Conservation (phyloP, 2,113 vertebrate genomes). For the Alces alces region DNA sequence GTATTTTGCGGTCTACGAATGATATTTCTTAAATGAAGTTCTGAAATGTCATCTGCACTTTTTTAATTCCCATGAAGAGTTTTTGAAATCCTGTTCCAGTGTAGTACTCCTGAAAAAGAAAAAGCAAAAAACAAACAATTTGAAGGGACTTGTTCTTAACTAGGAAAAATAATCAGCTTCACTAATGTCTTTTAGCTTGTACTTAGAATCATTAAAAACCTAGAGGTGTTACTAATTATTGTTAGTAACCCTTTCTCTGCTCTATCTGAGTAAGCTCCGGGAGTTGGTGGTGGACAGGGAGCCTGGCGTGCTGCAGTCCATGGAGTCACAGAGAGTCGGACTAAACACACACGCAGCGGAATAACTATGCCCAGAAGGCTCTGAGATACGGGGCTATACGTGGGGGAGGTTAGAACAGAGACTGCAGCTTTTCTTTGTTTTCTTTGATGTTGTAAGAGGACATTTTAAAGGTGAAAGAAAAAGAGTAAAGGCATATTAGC, state of each 20-base stretch:
- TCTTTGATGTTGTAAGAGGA: neutral
- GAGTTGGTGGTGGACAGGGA: neutral
- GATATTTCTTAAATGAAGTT: constrained; percentile 42
- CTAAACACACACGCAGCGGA: neutral
- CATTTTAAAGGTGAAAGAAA: neutral
- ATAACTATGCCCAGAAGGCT: neutral
- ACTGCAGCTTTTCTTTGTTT: neutral
- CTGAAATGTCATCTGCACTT: constrained; percentile 41
- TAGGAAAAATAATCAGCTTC: neutral
- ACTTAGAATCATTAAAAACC: neutral
- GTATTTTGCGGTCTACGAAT: constrained; percentile 27
- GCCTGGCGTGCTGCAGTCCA: neutral
- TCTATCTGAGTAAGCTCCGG: neutral
- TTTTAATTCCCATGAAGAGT: constrained; percentile 9
- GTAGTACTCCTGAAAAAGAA: neutral
- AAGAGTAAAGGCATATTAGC: neutral
- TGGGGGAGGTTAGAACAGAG: neutral
- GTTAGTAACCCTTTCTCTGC: neutral
- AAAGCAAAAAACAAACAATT: neutral
- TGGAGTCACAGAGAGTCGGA: neutral
- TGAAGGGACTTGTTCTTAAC: neutral
- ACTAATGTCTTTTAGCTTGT: neutral
- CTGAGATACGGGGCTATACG: neutral
- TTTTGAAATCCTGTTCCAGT: neutral
- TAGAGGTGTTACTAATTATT: neutral